A percentile compares a stretch with the other conserved stretches of the same genome.
These are phyloP conservation scores for Petrophora chlorosata DNA, from an alignment of 2,888 invertebrate species.

Conservation along the genomic window DNA sequence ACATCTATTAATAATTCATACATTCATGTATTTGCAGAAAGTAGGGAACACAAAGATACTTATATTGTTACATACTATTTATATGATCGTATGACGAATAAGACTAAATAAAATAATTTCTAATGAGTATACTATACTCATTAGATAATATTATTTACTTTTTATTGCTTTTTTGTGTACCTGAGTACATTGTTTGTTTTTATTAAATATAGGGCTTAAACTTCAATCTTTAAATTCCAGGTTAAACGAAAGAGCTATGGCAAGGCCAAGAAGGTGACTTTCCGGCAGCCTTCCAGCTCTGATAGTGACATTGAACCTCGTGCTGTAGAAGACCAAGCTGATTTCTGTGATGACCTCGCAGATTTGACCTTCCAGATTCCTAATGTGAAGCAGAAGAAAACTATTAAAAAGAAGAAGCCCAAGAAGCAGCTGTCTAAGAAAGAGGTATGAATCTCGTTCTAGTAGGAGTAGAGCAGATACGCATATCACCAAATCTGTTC, in stretches of 20 bases:
- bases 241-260: constrained; percentile 70
- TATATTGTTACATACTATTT: not conserved
- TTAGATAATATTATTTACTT: too few species aligned
- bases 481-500: too few species aligned
- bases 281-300: constrained; percentile 50
- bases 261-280: constrained; percentile 69
- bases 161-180: too few species aligned
- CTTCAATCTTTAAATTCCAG: constrained; percentile 47
- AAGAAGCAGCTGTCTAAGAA: constrained; percentile 62
- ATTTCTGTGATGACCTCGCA: constrained; percentile 57
- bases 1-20: too few species aligned
- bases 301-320: constrained; percentile 49
- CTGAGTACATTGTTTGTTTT: too few species aligned
- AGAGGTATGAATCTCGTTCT: constrained; percentile 62
- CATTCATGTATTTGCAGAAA: too few species aligned
- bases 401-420: constrained; percentile 55
- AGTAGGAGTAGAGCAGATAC: too few species aligned
- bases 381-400: constrained; percentile 54
- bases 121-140: too few species aligned
- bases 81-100: too few species aligned
- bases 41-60: too few species aligned
- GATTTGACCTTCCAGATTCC: constrained; percentile 68
- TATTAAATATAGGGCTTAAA: not conserved
- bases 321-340: constrained; percentile 15
- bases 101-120: too few species aligned